A percentile compares a stretch with the other conserved stretches of the same genome.
phyloP scores from a whole-genome alignment of 2,113 vertebrate species.

The Ceyx melanurus region DNA sequence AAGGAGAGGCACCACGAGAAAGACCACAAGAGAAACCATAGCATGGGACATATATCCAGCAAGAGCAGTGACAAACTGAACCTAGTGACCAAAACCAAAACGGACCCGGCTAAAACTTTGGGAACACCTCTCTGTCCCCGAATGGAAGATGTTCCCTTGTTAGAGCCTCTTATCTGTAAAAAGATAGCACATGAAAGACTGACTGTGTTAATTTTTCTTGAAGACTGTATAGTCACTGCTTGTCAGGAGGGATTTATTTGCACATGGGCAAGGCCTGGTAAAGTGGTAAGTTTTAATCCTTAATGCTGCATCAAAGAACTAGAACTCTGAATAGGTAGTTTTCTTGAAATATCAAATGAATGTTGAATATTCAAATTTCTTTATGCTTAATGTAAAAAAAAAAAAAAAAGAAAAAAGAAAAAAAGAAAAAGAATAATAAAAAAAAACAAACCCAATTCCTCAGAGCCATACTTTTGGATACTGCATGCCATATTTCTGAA shows the following conservation, averaged over 20 bases:
- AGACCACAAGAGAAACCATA: slow-evolving; percentile 99
- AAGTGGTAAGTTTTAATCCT: slow-evolving; percentile 96
- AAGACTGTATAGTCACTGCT: slow-evolving; percentile 99
- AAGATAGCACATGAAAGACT: slow-evolving; percentile 99
- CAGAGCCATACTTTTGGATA: slow-evolving; percentile 87
- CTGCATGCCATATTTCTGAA: slow-evolving; percentile 86
- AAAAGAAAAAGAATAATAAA: neutral
- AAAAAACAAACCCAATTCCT: slow-evolving; percentile 59
- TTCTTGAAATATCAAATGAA: slow-evolving; percentile 75
- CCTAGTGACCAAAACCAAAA: slow-evolving; percentile 86
- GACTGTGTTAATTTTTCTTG: slow-evolving; percentile 98
- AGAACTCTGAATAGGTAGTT: slow-evolving; percentile 78
- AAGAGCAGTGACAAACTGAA: slow-evolving; percentile 99
- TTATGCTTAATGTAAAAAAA: slow-evolving; percentile 80
- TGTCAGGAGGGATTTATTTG: slow-evolving; percentile 99
- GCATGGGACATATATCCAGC: slow-evolving; percentile 99
- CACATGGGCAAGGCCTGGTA: slow-evolving; percentile 99
- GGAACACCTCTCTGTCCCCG: slow-evolving; percentile 93
- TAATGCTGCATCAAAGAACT: slow-evolving; percentile 81
- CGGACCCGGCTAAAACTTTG: slow-evolving; percentile 92
- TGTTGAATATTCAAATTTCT: slow-evolving; percentile 80
- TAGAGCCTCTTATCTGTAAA: slow-evolving; percentile 99
- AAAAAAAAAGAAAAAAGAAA: slow-evolving; percentile 61
- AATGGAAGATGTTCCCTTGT: slow-evolving; percentile 97
- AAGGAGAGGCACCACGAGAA: slow-evolving; percentile 96